Evolutionary conservation across 2,888 invertebrate genomes (phyloP).

Genomic region (Lacanobia wlatinum): DNA sequence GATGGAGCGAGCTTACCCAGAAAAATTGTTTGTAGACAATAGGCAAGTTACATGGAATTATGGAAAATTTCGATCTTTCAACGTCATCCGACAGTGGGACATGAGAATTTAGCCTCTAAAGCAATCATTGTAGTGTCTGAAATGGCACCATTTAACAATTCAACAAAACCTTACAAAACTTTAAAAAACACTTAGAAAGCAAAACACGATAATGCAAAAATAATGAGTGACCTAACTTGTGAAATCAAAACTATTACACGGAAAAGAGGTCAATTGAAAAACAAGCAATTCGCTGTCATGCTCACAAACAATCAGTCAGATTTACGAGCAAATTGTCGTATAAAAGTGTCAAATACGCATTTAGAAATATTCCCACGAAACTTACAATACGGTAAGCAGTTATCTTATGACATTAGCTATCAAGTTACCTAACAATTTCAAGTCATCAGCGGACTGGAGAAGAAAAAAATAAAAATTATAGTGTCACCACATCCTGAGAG

Average conservation of each 20-base stretch:
- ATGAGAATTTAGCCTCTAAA: slow-evolving; percentile 16
- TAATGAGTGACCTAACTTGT: slow-evolving; percentile 56
- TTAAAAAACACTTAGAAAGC: slow-evolving; percentile 62
- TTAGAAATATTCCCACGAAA: slow-evolving; percentile 67
- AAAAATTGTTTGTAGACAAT: slow-evolving; percentile 6
- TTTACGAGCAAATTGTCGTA: slow-evolving; percentile 53
- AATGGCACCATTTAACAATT: slow-evolving; percentile 15
- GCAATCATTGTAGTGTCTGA: neutral
- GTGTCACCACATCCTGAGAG: slow-evolving; percentile 69
- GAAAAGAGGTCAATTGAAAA: slow-evolving; percentile 52
- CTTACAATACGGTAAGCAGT: slow-evolving; percentile 58
- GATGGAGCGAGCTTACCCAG: too few relatives aligned
- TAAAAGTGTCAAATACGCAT: slow-evolving; percentile 60
- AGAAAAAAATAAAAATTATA: slow-evolving; percentile 57
- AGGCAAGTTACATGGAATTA: slow-evolving; percentile 1
- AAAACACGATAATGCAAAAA: slow-evolving; percentile 64
- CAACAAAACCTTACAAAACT: too few relatives aligned
- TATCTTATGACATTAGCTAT: slow-evolving; percentile 64
- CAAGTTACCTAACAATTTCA: slow-evolving; percentile 72
- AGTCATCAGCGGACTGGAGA: slow-evolving; percentile 61
- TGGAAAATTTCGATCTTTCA: slow-evolving; percentile 20
- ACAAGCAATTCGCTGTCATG: slow-evolving; percentile 28
- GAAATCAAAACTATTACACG: slow-evolving; percentile 55
- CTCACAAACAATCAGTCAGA: slow-evolving; percentile 38
- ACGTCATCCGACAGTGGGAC: slow-evolving; percentile 1